Conservation (phyloP, 2,797 vertebrate species). For the Tenualosa thibaudeaui region DNA sequence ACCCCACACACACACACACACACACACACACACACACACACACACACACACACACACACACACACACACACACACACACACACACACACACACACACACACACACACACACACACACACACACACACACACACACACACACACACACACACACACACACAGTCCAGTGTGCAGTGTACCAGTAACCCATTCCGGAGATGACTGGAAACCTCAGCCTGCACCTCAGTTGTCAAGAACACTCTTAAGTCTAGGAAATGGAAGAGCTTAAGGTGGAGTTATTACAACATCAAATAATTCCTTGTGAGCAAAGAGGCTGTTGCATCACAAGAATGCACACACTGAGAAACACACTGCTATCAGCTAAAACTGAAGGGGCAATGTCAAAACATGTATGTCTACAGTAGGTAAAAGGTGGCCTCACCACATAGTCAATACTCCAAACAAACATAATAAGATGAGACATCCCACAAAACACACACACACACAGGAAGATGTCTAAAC, state of each 20-base stretch:
- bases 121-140: not conserved
- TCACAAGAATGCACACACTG: not conserved
- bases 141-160: not conserved
- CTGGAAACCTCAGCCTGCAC: not conserved
- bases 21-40: not conserved
- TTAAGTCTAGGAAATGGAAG: not conserved
- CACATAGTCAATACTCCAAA: not conserved
- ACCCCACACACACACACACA: not conserved
- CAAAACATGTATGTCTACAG: not conserved
- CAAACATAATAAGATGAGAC: not conserved
- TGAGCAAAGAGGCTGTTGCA: constrained; percentile 18
- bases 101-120: not conserved
- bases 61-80: not conserved
- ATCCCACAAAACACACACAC: not conserved
- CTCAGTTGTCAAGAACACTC: not conserved
- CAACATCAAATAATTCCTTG: not conserved
- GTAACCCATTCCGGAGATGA: not conserved
- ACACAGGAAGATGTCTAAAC: no score
- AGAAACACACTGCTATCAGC: not conserved
- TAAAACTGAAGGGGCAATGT: not conserved
- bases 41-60: not conserved
- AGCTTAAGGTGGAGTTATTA: constrained; percentile 6
- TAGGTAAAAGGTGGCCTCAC: not conserved
- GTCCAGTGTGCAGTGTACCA: not conserved
- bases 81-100: not conserved